Evolutionary conservation across 2,888 invertebrate genomes (phyloP), one percentile per base, ranked within the genome.

Genomic region (Eristalis pertinax): DNA sequence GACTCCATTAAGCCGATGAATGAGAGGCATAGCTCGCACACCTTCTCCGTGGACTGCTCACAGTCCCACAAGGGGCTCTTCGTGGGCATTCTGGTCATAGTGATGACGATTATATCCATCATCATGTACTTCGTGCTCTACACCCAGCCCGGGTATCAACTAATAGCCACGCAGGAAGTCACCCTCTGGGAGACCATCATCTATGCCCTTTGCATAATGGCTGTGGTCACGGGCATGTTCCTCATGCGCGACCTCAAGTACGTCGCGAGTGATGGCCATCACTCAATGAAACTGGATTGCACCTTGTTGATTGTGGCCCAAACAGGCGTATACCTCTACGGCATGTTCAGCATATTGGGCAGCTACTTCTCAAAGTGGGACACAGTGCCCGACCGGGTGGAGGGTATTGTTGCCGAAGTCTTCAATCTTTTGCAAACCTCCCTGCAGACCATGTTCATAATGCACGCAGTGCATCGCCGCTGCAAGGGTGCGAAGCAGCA

Each of bases 71-170:
- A 96, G 92, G 94, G 98, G 89, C 94, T 98, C 91, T 96, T 95
- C 90, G 94, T 94, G 41, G 95, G 97, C 7, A 96, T 97, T 88
- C 93, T 97, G 11, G 93, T 97, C 58, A 95, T 97, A 74, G 97
- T 98, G 0, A 94, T 97, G 79, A 96, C 96, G 11, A 97, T 97
- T 69, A 97, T 98, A 90, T 96, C 96, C 15, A 95, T 98, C 84
- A 97, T 98, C 75, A 96, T 98, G 94, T 98, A 98, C 93, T 98
- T 98, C 92, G 98, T 98, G 0, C 93, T 98, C 67, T 96, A 96
- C 76, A 95, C 94, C 80, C 95, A 94, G 89, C 94, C 95, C 0
- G 93, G 94, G 4, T 95, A 95, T 85, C 94, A 95, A 70, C 93
- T 94, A 67, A 94, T 95, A 43, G 96, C 96, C 5, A 95, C 96